Base-by-base conservation (phyloP, 2,113 vertebrate species). In the Halichoeres trimaculatus region DNA sequence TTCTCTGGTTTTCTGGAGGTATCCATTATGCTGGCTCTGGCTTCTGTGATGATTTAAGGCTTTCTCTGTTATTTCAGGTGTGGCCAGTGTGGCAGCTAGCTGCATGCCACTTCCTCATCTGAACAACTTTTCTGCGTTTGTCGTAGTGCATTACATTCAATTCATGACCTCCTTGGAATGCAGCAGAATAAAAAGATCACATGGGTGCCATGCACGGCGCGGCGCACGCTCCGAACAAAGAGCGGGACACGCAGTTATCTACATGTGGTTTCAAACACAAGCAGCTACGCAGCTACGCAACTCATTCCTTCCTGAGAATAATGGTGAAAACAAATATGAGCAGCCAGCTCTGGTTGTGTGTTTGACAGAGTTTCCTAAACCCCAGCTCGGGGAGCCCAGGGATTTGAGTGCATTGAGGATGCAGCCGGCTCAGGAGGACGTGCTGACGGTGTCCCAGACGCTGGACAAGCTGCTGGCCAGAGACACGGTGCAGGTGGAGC, bases 401-500 rank as follows among this genome's bases (percentile, higher is more conserved):
- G 92, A 93, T 59, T 71, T 90, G 0, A 94, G 90, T n/a, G 77
- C 91, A 10, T 63, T 93, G 69, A 95, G 84, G 45, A 96, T 97
- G 95, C 95, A 97, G 94, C 81, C 86, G 8, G 89, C 92, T 13
- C 94, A 91, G 70, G 94, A 95, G 56, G 96, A 94, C 78, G 95
- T 92, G 1, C 90, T 99, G 80, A 92, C 94, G 56, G 84, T 99
- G 64, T 85, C 94, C 20, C 89, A 93, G 81, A 97, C 94, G 16
- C 90, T 99, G 41, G 93, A 93, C 76, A 94, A 95, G 64, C 93
- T 99, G 70, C 87, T 99, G 93, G 91, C 85, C 82, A 93, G 93
- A 48, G 97, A 99, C 57, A 92, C 89, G 0, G 94, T 99, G 71
- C 94, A 95, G 81, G 94, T 99, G 92, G 96, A 98, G 91, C 95